Percentiles rank a stretch among this genome's conserved stretches.
phyloP scores from a whole-genome alignment of 1,140 invertebrate species.

The Bursaphelenchus mucronatus region DNA sequence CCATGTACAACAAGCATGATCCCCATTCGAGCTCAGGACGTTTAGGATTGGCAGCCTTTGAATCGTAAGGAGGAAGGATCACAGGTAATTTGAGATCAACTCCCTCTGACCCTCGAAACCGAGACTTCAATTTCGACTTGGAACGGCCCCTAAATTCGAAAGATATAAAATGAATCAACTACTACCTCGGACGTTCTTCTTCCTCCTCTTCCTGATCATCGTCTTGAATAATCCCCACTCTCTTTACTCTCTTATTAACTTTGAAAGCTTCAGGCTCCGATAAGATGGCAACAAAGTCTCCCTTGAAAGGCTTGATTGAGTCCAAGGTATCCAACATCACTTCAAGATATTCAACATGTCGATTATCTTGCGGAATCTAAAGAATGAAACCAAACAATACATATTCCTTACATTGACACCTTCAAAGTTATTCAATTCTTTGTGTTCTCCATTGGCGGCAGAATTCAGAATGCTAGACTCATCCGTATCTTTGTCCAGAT shows the following conservation, averaged over 20 bases:
- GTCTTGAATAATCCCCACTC: not conserved
- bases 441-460: not conserved
- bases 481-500: not conserved
- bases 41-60: not conserved
- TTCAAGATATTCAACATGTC: not conserved
- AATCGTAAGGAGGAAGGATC: conserved; percentile 16
- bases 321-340: not conserved
- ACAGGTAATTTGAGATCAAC: conserved; percentile 5
- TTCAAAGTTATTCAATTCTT: not conserved
- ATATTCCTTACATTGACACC: conserved; percentile 7
- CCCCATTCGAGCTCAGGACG: conserved; percentile 5
- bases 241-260: conserved; percentile 6
- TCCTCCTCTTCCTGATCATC: conserved; percentile 1
- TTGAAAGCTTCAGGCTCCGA: not conserved
- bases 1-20: conserved; percentile 15
- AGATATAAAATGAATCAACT: not conserved
- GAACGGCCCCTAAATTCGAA: not conserved
- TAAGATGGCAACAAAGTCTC: too few species aligned
- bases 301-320: too few species aligned
- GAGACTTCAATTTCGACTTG: not conserved
- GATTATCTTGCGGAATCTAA: not conserved
- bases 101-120: not conserved
- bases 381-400: not conserved
- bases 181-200: not conserved
- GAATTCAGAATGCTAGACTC: conserved; percentile 2